Evolutionary conservation across 2,113 vertebrate genomes (phyloP).

Genomic region (Rana temporaria): DNA sequence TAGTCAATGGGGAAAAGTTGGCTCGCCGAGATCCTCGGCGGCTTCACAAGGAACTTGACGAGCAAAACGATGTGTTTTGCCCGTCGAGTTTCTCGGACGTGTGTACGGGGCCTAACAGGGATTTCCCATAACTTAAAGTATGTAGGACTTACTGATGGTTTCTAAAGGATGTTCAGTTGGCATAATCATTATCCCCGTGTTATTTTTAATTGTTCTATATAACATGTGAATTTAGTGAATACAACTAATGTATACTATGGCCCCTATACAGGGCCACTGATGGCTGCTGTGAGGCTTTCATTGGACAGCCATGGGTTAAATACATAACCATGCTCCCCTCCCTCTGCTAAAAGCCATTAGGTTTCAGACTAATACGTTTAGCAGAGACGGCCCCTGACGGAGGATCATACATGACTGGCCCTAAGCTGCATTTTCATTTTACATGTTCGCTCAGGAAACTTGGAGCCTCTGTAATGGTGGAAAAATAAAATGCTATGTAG

Average conservation of each 20-base stretch:
- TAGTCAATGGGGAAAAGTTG: too few relatives aligned
- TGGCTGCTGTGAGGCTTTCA: not conserved
- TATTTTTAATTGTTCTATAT: too few relatives aligned
- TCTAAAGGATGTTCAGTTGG: not conserved
- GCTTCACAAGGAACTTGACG: too few relatives aligned
- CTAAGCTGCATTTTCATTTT: constrained; percentile 53
- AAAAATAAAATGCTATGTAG: constrained; percentile 45
- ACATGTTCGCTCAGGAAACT: constrained; percentile 58
- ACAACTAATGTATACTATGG: too few relatives aligned
- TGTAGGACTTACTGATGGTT: not conserved
- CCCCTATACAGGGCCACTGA: not conserved
- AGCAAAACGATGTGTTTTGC: too few relatives aligned
- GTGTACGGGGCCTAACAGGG: too few relatives aligned
- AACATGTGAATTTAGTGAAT: too few relatives aligned
- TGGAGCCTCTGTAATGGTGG: constrained; percentile 54
- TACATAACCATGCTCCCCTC: not conserved
- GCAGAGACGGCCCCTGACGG: constrained; percentile 64
- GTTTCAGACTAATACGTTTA: constrained; percentile 62
- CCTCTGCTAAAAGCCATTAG: constrained; percentile 44
- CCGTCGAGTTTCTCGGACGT: too few relatives aligned
- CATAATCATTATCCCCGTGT: too few relatives aligned
- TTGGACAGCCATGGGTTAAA: constrained; percentile 19
- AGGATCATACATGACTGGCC: constrained; percentile 44
- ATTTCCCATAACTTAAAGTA: too few relatives aligned
- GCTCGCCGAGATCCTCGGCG: too few relatives aligned